phyloP scores from a whole-genome alignment of 2,797 vertebrate species.

The Enteromius treurensis region DNA sequence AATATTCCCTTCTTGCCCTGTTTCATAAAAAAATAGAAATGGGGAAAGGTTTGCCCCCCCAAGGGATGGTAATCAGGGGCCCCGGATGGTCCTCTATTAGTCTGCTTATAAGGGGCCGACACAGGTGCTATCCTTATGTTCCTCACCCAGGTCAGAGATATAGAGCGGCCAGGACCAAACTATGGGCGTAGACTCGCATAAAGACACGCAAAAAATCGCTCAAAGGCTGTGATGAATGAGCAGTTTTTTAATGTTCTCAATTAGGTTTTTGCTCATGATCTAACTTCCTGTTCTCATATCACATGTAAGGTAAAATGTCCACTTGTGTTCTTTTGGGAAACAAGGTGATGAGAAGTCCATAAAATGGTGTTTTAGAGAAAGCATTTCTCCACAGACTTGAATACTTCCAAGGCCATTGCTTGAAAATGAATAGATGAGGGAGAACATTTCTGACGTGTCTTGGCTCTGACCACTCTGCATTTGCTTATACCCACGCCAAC shows the following conservation, averaged over 20 bases:
- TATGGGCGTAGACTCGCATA: neutral
- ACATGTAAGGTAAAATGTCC: neutral
- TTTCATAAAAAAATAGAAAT: conserved; percentile 20
- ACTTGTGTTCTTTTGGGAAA: neutral
- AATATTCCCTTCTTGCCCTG: conserved; percentile 13
- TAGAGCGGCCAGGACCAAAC: conserved; percentile 17
- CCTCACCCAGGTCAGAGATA: conserved; percentile 60
- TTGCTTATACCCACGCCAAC: neutral
- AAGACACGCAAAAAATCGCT: neutral
- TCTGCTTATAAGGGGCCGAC: conserved; percentile 61
- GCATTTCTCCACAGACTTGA: conserved; percentile 31
- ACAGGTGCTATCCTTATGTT: conserved; percentile 69
- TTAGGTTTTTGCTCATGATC: neutral
- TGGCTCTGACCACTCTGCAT: neutral
- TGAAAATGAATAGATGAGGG: conserved; percentile 19
- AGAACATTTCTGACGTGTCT: conserved; percentile 11
- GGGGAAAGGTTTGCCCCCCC: conserved; percentile 61
- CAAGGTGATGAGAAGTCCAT: neutral
- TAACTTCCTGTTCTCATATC: neutral
- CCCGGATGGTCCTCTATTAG: conserved; percentile 70
- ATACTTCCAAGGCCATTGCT: conserved; percentile 47
- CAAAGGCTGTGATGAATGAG: neutral
- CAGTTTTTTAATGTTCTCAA: neutral
- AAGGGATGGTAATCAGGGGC: conserved; percentile 73
- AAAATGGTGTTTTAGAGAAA: neutral